These are phyloP conservation scores for Portevinia maculata DNA, from an alignment of 2,888 invertebrate genomes.

Conservation along the genomic window DNA sequence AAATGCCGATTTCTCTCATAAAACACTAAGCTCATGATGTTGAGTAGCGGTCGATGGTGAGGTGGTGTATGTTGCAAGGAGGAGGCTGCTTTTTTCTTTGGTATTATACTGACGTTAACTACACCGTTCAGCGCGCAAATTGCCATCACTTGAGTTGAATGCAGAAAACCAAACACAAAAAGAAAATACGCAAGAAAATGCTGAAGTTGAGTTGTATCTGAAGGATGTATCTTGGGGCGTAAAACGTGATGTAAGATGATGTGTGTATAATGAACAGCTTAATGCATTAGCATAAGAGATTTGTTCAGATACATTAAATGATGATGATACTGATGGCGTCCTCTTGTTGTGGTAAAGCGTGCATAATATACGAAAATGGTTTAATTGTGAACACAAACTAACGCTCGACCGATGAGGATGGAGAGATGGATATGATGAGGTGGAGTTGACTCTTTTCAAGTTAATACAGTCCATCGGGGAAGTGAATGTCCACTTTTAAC, in stretches of 20 bases:
- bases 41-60: not conserved
- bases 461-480: slow-evolving; percentile 1
- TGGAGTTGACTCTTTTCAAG: slow-evolving; percentile 23
- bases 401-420: not conserved
- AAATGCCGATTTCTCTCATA: slow-evolving; percentile 69
- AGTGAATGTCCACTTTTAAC: no score
- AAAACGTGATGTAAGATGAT: slow-evolving; percentile 68
- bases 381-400: not conserved
- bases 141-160: slow-evolving; percentile 48
- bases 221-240: slow-evolving; percentile 60
- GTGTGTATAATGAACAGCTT: slow-evolving; percentile 70
- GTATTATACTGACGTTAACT: slow-evolving; percentile 26
- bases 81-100: not conserved
- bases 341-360: slow-evolving; percentile 51
- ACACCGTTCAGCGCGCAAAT: slow-evolving; percentile 40
- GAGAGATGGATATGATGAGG: slow-evolving; percentile 12
- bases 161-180: slow-evolving; percentile 20
- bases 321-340: slow-evolving; percentile 43
- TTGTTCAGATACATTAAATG: slow-evolving; percentile 67
- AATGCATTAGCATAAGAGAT: slow-evolving; percentile 64
- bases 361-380: slow-evolving; percentile 28
- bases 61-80: not conserved
- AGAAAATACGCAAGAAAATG: not conserved
- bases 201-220: slow-evolving; percentile 28
- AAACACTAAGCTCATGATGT: slow-evolving; percentile 44